Conservation (phyloP, 2,888 invertebrate genomes). For the Luperina nickerlii region DNA sequence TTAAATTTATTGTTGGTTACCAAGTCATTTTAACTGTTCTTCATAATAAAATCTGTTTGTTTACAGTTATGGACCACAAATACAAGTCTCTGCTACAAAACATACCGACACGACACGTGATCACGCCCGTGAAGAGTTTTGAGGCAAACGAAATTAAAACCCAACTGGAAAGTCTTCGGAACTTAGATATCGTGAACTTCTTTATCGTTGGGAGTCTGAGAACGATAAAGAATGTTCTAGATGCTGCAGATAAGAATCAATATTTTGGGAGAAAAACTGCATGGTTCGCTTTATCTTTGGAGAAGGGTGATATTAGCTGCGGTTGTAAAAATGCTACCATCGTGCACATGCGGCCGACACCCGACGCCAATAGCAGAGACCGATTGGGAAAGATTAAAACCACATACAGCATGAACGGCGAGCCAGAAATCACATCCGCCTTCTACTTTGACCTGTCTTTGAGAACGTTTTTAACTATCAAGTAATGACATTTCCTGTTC, state of each 20-base stretch:
- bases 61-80: slow-evolving; percentile 97
- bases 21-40: slow-evolving; percentile 49
- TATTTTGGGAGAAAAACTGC: slow-evolving; percentile 96
- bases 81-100: slow-evolving; percentile 97
- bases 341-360: slow-evolving; percentile 93
- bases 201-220: slow-evolving; percentile 94
- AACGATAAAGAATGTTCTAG: slow-evolving; percentile 93
- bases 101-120: slow-evolving; percentile 97
- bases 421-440: slow-evolving; percentile 94
- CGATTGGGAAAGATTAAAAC: slow-evolving; percentile 93
- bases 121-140: slow-evolving; percentile 91
- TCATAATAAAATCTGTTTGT: slow-evolving; percentile 64
- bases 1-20: slow-evolving; percentile 51
- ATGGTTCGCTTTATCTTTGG: slow-evolving; percentile 96
- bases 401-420: slow-evolving; percentile 92
- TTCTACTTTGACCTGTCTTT: slow-evolving; percentile 97
- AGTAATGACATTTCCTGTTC: slow-evolving; percentile 90
- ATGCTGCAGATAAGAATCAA: slow-evolving; percentile 93
- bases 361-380: slow-evolving; percentile 92
- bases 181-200: slow-evolving; percentile 96
- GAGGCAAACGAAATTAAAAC: slow-evolving; percentile 91
- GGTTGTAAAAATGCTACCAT: slow-evolving; percentile 94
- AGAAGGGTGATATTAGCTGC: slow-evolving; percentile 93
- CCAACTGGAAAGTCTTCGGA: slow-evolving; percentile 93
- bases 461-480: slow-evolving; percentile 93